Base-by-base conservation (phyloP, 2,113 vertebrate species). In the Chloebia gouldiae region DNA sequence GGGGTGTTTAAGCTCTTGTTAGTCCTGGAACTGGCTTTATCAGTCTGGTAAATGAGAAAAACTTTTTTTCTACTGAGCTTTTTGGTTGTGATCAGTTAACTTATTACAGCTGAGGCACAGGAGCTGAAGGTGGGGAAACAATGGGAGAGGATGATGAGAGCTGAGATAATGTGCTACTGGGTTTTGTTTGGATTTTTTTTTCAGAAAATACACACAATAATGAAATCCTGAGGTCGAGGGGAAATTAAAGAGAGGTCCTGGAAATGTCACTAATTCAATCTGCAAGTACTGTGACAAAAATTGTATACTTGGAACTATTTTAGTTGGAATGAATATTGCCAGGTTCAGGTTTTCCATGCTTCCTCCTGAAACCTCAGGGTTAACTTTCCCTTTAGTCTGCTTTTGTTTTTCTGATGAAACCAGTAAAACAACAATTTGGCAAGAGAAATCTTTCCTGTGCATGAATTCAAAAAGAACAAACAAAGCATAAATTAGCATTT, bases 341-440 rank as follows among this genome's bases (percentile, higher is more conserved):
- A 60, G 14, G 13, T 86, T 96, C 28, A 23, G 24, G 24, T 73
- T 64, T 69, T 76, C 33, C 16, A 44, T 3, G 7, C 42, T 89
- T 75, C 35, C 13, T 64, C 25, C 79, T 83, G 84, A 70, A 88
- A 66, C 7, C 5, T 64, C 45, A 50, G 66, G 50, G 68, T 90
- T 90, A 77, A 69, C 61, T 80, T 66, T 60, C 42, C 20, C 1
- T 61, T 71, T 45, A 37, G 28, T 30, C 50, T 63, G 47, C 50
- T 65, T 95, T 82, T 68, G 53, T 72, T 89, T 83, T 91, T 72
- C 45, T 69, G 50, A 45, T 61, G 49, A 95, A 90, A 87, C 49
- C 54, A 54, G 59, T 61, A 57, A 89, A 93, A 95, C 61, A 92
- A 82, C 66, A 59, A 76, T 35, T 88, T 94, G 81, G 60, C 81